Conservation (phyloP, 2,888 invertebrate species). For the Leptinotarsa rubiginosa region DNA sequence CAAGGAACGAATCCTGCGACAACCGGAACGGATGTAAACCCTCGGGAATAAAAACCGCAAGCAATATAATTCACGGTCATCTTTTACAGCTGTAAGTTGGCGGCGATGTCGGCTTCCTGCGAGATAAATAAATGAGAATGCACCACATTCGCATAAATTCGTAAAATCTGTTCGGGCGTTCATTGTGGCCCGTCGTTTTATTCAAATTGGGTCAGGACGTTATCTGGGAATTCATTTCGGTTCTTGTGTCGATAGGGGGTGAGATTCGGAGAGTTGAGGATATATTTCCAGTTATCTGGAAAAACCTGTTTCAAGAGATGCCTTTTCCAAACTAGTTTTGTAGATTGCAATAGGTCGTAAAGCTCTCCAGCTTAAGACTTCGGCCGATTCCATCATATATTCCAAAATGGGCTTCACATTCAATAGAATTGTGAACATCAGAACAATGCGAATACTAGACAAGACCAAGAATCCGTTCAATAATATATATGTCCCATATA, state of each 20-base stretch:
- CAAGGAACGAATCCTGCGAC: constrained; percentile 16
- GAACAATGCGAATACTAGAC: too few species aligned
- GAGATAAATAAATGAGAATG: constrained; percentile 48
- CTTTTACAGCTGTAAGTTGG: constrained; percentile 54
- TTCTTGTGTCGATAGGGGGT: neutral
- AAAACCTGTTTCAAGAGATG: neutral
- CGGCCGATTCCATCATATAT: too few species aligned
- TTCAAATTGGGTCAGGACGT: constrained; percentile 20
- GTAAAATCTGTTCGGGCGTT: constrained; percentile 46
- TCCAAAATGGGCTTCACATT: too few species aligned
- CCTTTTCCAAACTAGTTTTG: too few species aligned
- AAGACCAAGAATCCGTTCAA: too few species aligned
- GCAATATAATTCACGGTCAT: constrained; percentile 51
- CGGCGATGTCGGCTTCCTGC: constrained; percentile 48
- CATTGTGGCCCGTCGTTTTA: constrained; percentile 23
- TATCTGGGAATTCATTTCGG: constrained; percentile 3
- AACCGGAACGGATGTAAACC: constrained; percentile 37
- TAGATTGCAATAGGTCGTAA: too few species aligned
- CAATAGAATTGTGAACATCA: too few species aligned
- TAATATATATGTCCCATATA: too few species aligned
- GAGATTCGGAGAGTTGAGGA: neutral
- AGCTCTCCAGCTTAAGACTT: too few species aligned
- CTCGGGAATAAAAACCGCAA: constrained; percentile 49
- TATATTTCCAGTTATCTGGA: neutral
- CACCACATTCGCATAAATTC: constrained; percentile 51